phyloP scores from a whole-genome alignment of 2,113 vertebrate genomes.

The Scomber colias region DNA sequence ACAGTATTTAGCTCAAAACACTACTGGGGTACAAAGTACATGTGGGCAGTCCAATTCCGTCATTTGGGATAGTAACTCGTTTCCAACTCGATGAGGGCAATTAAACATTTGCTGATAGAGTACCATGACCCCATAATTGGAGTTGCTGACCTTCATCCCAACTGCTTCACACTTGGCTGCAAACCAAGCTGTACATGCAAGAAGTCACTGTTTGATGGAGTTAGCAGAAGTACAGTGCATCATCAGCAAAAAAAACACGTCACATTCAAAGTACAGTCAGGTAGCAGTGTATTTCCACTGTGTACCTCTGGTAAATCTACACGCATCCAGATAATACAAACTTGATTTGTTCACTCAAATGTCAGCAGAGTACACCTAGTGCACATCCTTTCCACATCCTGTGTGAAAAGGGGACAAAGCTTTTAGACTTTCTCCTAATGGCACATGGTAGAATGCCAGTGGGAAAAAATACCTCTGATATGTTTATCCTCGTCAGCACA shows the following conservation, averaged over 20 bases:
- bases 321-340: background rate
- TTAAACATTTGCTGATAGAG: background rate
- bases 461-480: background rate
- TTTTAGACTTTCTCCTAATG: constrained; percentile 1
- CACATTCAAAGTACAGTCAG: background rate
- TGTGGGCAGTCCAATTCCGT: too few species aligned
- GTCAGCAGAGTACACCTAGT: background rate
- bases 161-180: background rate
- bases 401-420: constrained; percentile 17
- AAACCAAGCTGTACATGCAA: background rate
- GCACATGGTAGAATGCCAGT: constrained; percentile 4
- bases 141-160: constrained; percentile 1
- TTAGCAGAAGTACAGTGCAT: background rate
- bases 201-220: background rate
- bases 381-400: constrained; percentile 22
- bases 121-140: background rate
- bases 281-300: background rate
- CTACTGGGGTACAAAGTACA: too few species aligned
- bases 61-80: background rate
- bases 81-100: background rate
- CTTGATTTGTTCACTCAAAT: too few species aligned
- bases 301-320: background rate
- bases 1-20: too few species aligned
- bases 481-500: constrained; percentile 5
- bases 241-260: constrained; percentile 3